These are phyloP conservation scores for Stylophora pistillata DNA, from an alignment of 64 coral and sea anemone species.

Conservation along the genomic window DNA sequence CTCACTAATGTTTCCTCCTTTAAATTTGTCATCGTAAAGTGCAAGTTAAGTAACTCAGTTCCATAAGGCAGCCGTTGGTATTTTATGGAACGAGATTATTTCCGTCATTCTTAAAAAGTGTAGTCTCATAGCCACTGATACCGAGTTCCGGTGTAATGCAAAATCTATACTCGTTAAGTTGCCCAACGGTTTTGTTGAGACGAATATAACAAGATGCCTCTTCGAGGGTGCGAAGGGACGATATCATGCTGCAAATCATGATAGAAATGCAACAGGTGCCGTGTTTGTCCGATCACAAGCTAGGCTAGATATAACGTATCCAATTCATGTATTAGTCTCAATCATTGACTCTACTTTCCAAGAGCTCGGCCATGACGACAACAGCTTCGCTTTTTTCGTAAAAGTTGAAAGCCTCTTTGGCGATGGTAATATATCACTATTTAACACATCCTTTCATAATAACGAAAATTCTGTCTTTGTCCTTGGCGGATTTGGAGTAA, in stretches of 20 bases:
- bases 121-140: background rate
- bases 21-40: no score
- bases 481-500: background rate
- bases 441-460: background rate
- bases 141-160: background rate
- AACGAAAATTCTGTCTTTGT: conserved; percentile 19
- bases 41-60: no score
- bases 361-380: background rate
- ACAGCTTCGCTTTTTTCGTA: background rate
- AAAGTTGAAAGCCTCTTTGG: background rate
- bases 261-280: background rate
- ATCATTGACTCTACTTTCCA: background rate
- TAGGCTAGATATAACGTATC: fast-evolving
- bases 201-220: background rate
- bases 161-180: background rate
- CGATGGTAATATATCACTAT: background rate
- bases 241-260: background rate
- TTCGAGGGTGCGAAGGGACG: background rate
- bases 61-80: no score
- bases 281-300: background rate
- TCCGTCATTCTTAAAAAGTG: no score
- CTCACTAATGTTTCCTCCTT: no score
- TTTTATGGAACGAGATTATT: no score
- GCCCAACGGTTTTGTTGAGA: background rate
- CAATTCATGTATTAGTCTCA: background rate